These are phyloP conservation scores for Columba janthina DNA, from an alignment of 2,113 vertebrate genomes.

Conservation along the genomic window DNA sequence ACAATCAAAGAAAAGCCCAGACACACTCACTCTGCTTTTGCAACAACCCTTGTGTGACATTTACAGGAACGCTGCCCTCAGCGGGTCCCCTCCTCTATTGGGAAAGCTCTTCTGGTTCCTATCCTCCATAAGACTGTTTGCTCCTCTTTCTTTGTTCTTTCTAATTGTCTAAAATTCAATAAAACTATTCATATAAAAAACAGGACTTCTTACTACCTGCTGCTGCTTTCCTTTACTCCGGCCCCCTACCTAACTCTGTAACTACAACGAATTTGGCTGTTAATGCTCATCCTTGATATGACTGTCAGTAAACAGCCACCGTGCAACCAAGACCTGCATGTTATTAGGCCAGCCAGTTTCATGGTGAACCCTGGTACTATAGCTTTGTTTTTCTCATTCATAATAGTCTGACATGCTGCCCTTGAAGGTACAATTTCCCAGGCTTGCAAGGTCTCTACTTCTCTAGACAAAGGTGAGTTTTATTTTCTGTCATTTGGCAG, in stretches of 20 bases:
- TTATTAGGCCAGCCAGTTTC: not conserved
- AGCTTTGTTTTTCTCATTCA: conserved; percentile 2
- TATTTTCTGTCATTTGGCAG: not conserved
- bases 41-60: conserved; percentile 58
- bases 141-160: conserved; percentile 81
- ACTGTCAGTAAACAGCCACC: not conserved
- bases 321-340: not conserved
- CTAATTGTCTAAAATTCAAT: conserved; percentile 82
- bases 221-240: not conserved
- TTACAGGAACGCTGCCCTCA: conserved; percentile 57
- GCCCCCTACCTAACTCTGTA: not conserved
- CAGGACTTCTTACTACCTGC: conserved; percentile 8
- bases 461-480: conserved; percentile 17
- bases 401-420: not conserved
- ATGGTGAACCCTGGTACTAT: not conserved
- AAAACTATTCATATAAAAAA: conserved; percentile 80
- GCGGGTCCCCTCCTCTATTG: conserved; percentile 19
- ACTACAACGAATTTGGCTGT: not conserved
- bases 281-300: not conserved
- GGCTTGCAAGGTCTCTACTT: not conserved
- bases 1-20: not conserved
- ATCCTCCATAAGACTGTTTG: conserved; percentile 63
- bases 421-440: not conserved
- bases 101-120: conserved; percentile 56
- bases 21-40: conserved; percentile 65